Base-by-base conservation (phyloP, 1,140 invertebrate species). In the Antheraea pernyi region DNA sequence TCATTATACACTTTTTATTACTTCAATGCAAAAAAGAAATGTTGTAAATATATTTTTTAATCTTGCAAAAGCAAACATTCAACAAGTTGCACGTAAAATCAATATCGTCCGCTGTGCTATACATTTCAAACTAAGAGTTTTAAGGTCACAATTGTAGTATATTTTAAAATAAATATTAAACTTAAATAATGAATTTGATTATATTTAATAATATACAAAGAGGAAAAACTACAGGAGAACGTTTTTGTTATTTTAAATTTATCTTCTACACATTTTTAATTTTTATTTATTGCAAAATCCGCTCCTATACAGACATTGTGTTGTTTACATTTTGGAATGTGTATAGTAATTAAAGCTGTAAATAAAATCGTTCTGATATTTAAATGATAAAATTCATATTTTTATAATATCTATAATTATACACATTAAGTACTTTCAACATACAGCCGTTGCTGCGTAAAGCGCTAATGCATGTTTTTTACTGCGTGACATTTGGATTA, bases 381-480 rank as follows among this genome's bases (percentile, higher is more conserved):
- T 30, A 30, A 30, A 42, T 42, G 11, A 42, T 42, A 7, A 42
- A 2, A 42, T 42, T 42, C 39, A n/a, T 53, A 53, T 53, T 53
- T 53, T 53, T 16, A 53, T 53, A 16, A 53, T 13, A 53, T 0
- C 46, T 53, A 53, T 53, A 53, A 53, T 53, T 53, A 6, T 53
- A n/a, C 16, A 61, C 30, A 36, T 61, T 61, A 61, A 61, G 60
- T 61, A 16, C 19, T 61, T n/a, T 30, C 19, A 30, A 16, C 60
- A 9, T 36, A 36, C 60, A 22, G 42, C 8, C 63, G 37, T 39
- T 67, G 73, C 75, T 69, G 70, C 71, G 75, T 68, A 77, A 81
- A 80, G 81, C 79, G 82, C 78, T 88, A 91, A 89, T 87, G 82
- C 84, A 84, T 87, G 84, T 87, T 89, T 89, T 78, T 88, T 82